Base-by-base conservation (phyloP, 2,113 vertebrate species). In the Xiphorhynchus elegans region DNA sequence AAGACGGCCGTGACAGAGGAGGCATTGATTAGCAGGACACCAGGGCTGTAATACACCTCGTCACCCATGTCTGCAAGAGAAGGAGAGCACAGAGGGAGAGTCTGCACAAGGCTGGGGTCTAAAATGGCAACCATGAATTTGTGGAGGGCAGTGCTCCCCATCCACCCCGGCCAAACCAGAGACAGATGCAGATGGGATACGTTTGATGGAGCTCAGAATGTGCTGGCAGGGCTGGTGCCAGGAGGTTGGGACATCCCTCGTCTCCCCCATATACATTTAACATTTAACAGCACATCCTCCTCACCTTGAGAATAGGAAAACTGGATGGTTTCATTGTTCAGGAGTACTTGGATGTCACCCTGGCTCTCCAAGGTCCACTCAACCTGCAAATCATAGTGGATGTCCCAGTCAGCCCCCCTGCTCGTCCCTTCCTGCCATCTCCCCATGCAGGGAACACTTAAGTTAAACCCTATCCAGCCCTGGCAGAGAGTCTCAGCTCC, bases 271-370 rank as follows among this genome's bases (percentile, higher is more conserved):
- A 25, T 13, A 74, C 13, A 17, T 52, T 64, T 39, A 69, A 23
- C 23, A 17, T 40, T 49, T 84, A 87, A 52, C 26, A 69, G 26
- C n/a, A 67, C 6, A 28, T 35, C 28, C 50, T 39, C 5, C 89
- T 96, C 35, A 97, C 96, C 94, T 95, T 75, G 55, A 16, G 94
- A 94, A 62, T 93, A 93, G 52, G 86, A 92, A 90, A 95, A 97
- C 21, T 39, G 86, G 33, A 95, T 10, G 25, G 72, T 55, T 89
- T 93, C 0, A 0, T 89, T 20, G 13, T 96, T 96, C 72, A 97
- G 73, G 47, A 96, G 80, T 40, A 97, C 35, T 21, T 90, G 90
- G 72, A 96, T 84, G n/a, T 95, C 80, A 83, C 63, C 60, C 18
- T 67, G 50, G 18, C 26, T 95, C 29, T 86, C 68, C 89, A 96